Base-by-base conservation (phyloP, 2,888 invertebrate genomes). In the Pandemis heparana region DNA sequence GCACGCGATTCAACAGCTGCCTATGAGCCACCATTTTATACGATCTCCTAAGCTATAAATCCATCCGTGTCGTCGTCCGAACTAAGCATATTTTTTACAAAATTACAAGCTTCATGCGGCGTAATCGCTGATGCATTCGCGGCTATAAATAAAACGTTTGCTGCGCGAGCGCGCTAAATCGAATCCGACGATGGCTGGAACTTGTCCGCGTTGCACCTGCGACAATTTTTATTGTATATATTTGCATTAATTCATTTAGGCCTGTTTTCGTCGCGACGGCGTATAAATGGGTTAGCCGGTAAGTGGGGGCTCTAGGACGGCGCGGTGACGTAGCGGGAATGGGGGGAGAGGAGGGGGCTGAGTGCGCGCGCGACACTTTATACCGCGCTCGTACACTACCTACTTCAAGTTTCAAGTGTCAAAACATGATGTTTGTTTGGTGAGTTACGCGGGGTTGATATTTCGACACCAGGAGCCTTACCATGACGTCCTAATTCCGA, bases 201-300 rank as follows among this genome's bases (percentile, higher is more conserved):
- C 94, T 89, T 88, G 94, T 93, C 93, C 84, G 80, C 75, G 80
- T 9, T 85, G 92, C 94, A 94, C 94, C 94, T 94, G 94, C 94
- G 93, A 94, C 94, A 94, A 92, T 94, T 94, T 94, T 94, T 94
- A 94, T 92, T 91, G 94, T 93, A 94, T 94, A 94, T 90, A 94
- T 94, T 94, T 92, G 91, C 94, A 94, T 94, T 92, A 93, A 94
- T 93, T 93, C 92, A 93, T 93, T 93, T 93, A 90, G 90, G 91
- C 91, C 92, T 92, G 92, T 94, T 93, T 92, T 89, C 89, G 91
- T 86, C 87, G 88, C 86, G 81, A 73, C 80, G 77, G 83, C 83
- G 89, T 90, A 90, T 93, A 94, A 93, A 94, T 94, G 91, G 94
- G 94, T 94, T 94, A 94, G 92, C 92, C 90, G 94, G 94, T 92